phyloP scores from a whole-genome alignment of 2,113 vertebrate species.

The Limanda limanda region DNA sequence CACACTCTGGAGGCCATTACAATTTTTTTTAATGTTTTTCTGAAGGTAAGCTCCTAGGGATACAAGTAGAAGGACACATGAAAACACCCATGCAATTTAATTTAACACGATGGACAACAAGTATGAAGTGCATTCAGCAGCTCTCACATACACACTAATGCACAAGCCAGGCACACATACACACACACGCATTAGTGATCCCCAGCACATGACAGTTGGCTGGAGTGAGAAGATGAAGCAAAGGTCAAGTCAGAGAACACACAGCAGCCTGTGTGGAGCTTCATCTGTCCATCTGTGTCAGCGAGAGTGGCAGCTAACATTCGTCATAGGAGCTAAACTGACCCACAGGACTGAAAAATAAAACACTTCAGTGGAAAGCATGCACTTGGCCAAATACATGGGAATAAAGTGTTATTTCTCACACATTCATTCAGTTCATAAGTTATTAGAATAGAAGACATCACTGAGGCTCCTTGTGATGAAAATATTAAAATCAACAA shows the following conservation, averaged over 20 bases:
- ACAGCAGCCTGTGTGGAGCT: background rate
- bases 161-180: background rate
- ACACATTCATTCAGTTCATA: background rate
- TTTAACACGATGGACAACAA: background rate
- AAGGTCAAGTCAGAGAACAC: conserved; percentile 32
- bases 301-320: background rate
- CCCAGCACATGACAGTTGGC: conserved; percentile 28
- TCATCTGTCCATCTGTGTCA: conserved; percentile 32
- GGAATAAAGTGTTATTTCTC: no score
- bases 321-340: conserved; percentile 3
- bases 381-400: no score
- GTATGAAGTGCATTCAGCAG: background rate
- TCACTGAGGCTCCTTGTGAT: background rate
- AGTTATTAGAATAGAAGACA: background rate
- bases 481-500: background rate
- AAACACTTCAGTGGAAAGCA: background rate
- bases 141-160: background rate
- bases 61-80: no score
- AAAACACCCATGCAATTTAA: no score
- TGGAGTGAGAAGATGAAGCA: conserved; percentile 24
- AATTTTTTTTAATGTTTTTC: no score
- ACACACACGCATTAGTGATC: background rate
- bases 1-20: background rate
- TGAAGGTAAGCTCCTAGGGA: no score
- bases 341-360: background rate